A percentile compares a stretch with the other conserved stretches of the same genome.
Evolutionary conservation across 2,797 vertebrate genomes (phyloP).

Genomic region (Leptatherina wallacei): DNA sequence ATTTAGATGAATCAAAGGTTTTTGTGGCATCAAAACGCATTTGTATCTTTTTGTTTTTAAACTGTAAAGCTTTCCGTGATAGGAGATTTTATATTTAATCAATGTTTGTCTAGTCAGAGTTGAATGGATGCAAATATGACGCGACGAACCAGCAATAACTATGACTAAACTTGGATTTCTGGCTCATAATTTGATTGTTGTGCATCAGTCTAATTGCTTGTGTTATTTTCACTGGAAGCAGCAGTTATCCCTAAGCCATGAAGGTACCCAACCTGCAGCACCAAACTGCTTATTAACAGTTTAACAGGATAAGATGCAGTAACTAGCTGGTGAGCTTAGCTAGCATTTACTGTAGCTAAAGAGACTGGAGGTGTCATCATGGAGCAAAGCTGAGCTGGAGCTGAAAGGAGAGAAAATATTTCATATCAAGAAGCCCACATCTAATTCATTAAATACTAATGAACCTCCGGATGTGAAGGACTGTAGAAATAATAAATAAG

Average conservation of each 20-base stretch:
- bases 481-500: neutral
- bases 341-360: neutral
- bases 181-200: neutral
- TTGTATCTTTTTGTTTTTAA: neutral
- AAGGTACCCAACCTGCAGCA: neutral
- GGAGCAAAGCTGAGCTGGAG: neutral
- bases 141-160: neutral
- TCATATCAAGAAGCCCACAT: neutral
- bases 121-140: neutral
- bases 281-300: neutral
- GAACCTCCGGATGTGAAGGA: neutral
- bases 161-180: neutral
- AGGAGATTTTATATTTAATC: neutral
- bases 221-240: neutral
- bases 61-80: neutral
- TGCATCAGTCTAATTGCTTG: neutral
- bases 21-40: neutral
- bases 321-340: neutral
- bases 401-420: neutral
- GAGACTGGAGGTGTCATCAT: neutral
- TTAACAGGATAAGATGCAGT: neutral
- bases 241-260: neutral
- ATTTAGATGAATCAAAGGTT: neutral
- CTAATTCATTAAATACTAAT: neutral
- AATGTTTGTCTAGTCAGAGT: neutral